Percentiles rank a stretch among this genome's conserved stretches.
These are phyloP conservation scores for Leptopilina myrica DNA, from an alignment of 2,888 invertebrate genomes.

Conservation along the genomic window DNA sequence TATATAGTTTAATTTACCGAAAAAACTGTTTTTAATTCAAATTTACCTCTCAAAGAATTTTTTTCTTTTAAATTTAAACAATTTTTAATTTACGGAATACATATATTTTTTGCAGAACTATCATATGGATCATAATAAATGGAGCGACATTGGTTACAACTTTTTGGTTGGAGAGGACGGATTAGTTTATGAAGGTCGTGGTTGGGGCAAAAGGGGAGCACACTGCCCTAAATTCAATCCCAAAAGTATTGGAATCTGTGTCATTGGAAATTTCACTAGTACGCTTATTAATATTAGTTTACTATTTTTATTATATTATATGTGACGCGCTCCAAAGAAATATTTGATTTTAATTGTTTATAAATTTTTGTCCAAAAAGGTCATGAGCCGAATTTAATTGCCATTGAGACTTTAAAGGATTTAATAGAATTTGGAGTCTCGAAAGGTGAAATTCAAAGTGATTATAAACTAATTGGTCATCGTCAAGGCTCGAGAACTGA, in stretches of 20 bases:
- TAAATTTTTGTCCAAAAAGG: constrained; percentile 49
- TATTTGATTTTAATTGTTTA: constrained; percentile 15
- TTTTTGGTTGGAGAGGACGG: constrained; percentile 72
- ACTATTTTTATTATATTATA: neutral
- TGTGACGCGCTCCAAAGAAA: neutral
- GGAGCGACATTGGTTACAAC: constrained; percentile 71
- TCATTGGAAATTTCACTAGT: constrained; percentile 83
- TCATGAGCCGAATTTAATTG: constrained; percentile 61
- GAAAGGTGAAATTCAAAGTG: constrained; percentile 79
- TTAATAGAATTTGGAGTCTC: constrained; percentile 82
- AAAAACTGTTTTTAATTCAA: too few relatives aligned
- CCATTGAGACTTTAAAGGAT: constrained; percentile 79
- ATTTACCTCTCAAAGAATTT: too few relatives aligned
- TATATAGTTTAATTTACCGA: constrained; percentile 46
- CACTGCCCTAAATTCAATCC: constrained; percentile 79
- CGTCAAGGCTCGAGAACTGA: constrained; percentile 61
- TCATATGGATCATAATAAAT: constrained; percentile 65
- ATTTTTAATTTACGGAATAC: neutral
- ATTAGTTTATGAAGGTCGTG: constrained; percentile 71
- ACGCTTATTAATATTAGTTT: constrained; percentile 57
- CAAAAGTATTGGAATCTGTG: constrained; percentile 84
- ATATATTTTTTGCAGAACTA: constrained; percentile 57
- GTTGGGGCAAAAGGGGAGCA: constrained; percentile 68
- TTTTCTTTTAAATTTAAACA: too few relatives aligned
- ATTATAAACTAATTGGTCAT: constrained; percentile 84